Evolutionary conservation across 35 echinoderm and acorn worm species (phyloP).

Genomic region (Apostichopus parvimensis): DNA sequence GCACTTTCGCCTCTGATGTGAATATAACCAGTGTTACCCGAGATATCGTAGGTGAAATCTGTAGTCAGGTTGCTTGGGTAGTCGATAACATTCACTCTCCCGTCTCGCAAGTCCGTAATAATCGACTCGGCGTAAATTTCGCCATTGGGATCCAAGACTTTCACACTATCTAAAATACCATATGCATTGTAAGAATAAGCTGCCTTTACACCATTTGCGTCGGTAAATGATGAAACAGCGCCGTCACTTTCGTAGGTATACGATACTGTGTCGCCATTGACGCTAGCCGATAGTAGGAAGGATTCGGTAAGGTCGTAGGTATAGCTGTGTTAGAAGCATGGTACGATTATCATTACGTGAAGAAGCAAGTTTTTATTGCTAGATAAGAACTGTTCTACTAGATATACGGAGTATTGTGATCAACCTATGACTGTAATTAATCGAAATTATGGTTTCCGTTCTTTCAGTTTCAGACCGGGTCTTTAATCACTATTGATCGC

Average conservation of each 20-base stretch:
- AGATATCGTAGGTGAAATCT: conserved; percentile 19
- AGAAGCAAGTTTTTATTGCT: no score
- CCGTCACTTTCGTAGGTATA: conserved; percentile 37
- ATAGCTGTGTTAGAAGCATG: background rate
- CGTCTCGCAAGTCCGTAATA: conserved; percentile 7
- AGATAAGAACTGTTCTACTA: no score
- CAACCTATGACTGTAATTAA: no score
- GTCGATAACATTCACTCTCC: background rate
- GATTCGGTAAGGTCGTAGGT: conserved; percentile 19
- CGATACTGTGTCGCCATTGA: background rate
- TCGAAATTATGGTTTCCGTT: background rate
- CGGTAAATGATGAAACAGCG: conserved; percentile 20
- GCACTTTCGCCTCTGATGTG: background rate
- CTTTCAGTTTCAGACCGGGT: background rate
- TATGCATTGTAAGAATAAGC: background rate
- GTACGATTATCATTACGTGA: background rate
- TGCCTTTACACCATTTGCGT: background rate
- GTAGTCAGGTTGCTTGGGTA: conserved; percentile 4
- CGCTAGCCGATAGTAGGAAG: conserved; percentile 3
- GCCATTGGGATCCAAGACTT: background rate
- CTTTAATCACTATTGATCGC: no score
- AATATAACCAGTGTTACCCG: background rate
- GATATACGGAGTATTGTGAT: no score
- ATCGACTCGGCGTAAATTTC: conserved; percentile 10
- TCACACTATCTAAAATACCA: background rate